Evolutionary conservation across 2,888 invertebrate genomes (phyloP), one percentile per base, ranked within the genome.

Genomic region (Disparrhopalites patrizii): DNA sequence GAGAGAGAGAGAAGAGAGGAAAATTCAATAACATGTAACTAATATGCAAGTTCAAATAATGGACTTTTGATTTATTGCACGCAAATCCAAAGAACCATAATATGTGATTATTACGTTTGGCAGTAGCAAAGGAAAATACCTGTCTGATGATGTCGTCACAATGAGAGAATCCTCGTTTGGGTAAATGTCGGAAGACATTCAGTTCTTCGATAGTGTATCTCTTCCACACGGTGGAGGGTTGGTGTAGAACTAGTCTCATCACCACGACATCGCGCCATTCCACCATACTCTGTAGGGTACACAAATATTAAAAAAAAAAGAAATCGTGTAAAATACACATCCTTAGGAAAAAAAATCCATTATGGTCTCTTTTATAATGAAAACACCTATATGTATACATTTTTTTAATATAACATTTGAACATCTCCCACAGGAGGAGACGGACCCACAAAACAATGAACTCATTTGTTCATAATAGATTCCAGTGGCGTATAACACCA

Each of bases 181-280:
- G 73, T 52, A 74, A 67, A 65, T 70, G 66, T 23, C 69, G 65
- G 63, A 70, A 77, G 2, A 78, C 74, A 60, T 75, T 76, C 25
- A 80, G 71, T 68, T 79, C 78, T 66, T 80, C 79, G 8, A 79
- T 70, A 36, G 77, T 76, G 68, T 79, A 80, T 15, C 77, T 77
- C 31, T 77, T 75, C 80, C 80, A 80, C 10, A 77, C 77, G 8
- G 78, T 77, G 3, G 79, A 79, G 1, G 80, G 80, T 68, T 80
- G 80, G 33, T 79, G 76, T 36, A 80, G 72, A 3, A 80, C 76
- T 15, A 80, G 73, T 27, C 80, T 67, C 76, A 80, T 76, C 3
- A 76, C 75, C 20, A 75, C 61, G 25, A 80, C 76, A 58, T 77
- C 76, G 10, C 76, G 74, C 78, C 79, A 78, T 30, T 77, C 77